Base-by-base conservation (phyloP, 2,113 vertebrate species). In the Camelus dromedarius region DNA sequence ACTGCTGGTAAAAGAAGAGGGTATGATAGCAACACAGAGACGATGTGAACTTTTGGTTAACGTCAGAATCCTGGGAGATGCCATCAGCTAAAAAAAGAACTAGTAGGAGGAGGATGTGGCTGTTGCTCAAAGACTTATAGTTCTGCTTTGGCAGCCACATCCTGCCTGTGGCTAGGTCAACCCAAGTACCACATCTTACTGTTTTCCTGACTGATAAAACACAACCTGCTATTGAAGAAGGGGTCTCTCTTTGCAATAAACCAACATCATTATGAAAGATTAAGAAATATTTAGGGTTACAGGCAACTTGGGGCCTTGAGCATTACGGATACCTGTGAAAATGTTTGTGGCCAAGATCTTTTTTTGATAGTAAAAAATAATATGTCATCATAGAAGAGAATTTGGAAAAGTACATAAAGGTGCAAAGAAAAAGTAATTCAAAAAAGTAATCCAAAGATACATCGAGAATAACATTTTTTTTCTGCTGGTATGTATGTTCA, bases 91-190 rank as follows among this genome's bases (percentile, higher is more conserved):
- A 94, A 85, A 98, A 98, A 98, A 95, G 93, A 96, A 88, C 94
- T 0, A 1, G 69, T 83, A 30, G 95, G 95, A 98, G 87, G 97
- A 97, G 97, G 98, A 97, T 97, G 97, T 98, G 98, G 95, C 90
- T 97, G 38, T 89, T 94, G 89, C 93, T 97, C 84, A 97, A 96
- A 77, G 50, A n/a, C 54, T n/a, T 20, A 35, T 5, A 83, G 73
- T 38, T 28, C 72, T 86, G 48, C 60, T 56, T 69, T 88, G 83
- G 83, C 60, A 95, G 86, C 96, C 97, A 95, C 92, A 96, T 98
- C 97, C 95, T 98, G 96, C 93, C 84, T 96, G 93, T 92, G 96
- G 95, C 92, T 72, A 42, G 86, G 50, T 87, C 96, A 98, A 89
- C 95, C 75, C 91, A 48, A 73, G 56, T 81, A 95, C 93, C 95